Percentiles rank a stretch among this genome's conserved stretches.
Evolutionary conservation across 2,888 invertebrate species (phyloP).

Genomic region (Cantharis rustica): DNA sequence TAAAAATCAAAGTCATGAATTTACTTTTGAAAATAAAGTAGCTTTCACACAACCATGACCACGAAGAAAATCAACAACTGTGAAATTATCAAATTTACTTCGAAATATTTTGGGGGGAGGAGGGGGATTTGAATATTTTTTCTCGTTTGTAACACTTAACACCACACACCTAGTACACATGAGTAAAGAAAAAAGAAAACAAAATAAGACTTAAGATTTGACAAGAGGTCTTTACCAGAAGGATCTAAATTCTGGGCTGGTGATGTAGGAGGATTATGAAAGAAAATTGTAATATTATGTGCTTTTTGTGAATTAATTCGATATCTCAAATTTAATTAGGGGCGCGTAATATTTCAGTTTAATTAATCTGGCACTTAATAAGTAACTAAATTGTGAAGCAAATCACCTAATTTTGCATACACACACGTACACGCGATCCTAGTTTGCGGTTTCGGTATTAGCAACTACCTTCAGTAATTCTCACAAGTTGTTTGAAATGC

Average conservation of each 20-base stretch:
- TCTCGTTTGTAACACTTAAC: too few species aligned
- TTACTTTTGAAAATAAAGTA: not conserved
- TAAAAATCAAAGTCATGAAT: not conserved
- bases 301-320: not conserved
- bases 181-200: too few species aligned
- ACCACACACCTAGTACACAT: too few species aligned
- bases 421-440: slow-evolving; percentile 1
- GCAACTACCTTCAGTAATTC: slow-evolving; percentile 13
- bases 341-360: not conserved
- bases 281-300: not conserved
- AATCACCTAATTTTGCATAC: slow-evolving; percentile 9
- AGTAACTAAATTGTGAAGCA: slow-evolving; percentile 5
- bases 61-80: not conserved
- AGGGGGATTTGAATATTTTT: too few species aligned
- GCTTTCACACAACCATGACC: not conserved
- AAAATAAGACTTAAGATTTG: too few species aligned
- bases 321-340: not conserved
- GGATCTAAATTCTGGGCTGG: not conserved
- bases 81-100: too few species aligned
- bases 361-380: slow-evolving; percentile 10
- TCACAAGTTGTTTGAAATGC: slow-evolving; percentile 16
- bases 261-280: not conserved
- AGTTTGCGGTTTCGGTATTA: not conserved
- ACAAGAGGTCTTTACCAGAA: too few species aligned
- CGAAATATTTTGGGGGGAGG: too few species aligned